A percentile compares a stretch with the other conserved stretches of the same genome.
phyloP scores from a whole-genome alignment of 2,113 vertebrate genomes.

The Bucco capensis region DNA sequence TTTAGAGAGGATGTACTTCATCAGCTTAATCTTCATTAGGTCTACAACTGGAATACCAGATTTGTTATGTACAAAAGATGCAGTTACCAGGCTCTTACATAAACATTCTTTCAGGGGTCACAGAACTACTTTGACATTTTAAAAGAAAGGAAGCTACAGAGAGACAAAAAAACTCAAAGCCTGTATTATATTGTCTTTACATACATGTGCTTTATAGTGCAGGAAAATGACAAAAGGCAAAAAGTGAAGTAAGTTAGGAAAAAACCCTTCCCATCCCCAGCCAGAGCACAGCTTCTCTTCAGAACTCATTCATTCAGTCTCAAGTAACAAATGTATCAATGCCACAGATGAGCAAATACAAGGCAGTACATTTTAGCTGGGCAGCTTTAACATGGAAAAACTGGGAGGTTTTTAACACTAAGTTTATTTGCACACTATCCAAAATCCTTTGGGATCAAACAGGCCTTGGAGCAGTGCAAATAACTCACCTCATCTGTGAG shows the following conservation, averaged over 20 bases:
- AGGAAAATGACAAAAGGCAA: neutral
- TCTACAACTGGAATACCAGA: neutral
- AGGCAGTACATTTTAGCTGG: neutral
- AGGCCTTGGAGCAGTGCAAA: neutral
- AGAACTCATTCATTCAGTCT: neutral
- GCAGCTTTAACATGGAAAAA: neutral
- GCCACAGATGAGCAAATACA: neutral
- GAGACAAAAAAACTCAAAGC: neutral
- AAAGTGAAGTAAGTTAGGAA: neutral
- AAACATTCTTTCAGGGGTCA: neutral
- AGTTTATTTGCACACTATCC: neutral
- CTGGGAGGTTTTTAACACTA: neutral
- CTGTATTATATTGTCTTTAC: neutral
- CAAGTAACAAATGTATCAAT: neutral
- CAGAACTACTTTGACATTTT: neutral
- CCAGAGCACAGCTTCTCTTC: neutral
- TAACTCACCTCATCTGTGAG: conserved; percentile 88
- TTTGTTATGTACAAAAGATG: neutral
- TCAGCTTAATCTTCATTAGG: neutral
- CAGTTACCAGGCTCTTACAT: neutral
- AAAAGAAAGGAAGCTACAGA: neutral
- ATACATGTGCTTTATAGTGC: neutral
- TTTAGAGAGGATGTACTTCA: neutral
- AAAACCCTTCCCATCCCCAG: neutral
- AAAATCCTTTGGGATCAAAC: neutral